Evolutionary conservation across 2,113 vertebrate species (phyloP).

Genomic region (Tor tambroides): DNA sequence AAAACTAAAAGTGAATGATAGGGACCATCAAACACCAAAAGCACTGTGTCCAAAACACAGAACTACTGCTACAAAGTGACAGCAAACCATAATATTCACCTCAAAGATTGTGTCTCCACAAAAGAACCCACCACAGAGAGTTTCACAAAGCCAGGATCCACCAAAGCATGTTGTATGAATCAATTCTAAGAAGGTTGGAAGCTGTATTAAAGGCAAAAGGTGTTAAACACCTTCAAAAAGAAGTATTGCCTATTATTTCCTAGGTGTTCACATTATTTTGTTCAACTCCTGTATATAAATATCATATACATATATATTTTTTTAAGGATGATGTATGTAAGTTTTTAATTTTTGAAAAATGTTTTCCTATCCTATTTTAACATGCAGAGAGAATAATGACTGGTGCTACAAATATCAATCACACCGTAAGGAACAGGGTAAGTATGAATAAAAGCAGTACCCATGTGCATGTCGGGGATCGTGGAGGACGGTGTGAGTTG

Average conservation of each 20-base stretch:
- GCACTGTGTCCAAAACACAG: too few species aligned
- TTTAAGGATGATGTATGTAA: background rate
- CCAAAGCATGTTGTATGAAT: background rate
- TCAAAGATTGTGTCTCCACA: background rate
- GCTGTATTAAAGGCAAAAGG: background rate
- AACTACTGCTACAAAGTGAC: background rate
- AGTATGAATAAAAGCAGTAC: conserved; percentile 54
- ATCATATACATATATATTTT: too few species aligned
- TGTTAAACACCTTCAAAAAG: background rate
- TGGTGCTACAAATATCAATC: background rate
- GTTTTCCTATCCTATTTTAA: background rate
- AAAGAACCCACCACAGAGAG: background rate
- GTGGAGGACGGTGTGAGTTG: conserved; percentile 62
- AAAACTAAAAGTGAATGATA: background rate
- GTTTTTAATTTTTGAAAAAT: background rate
- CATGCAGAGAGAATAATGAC: background rate
- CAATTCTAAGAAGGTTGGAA: background rate
- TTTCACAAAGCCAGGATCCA: background rate
- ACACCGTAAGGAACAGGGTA: background rate
- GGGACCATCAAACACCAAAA: background rate
- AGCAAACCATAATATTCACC: background rate
- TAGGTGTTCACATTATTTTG: background rate
- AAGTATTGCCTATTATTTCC: background rate
- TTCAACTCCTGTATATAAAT: background rate
- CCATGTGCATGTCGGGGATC: conserved; percentile 69